Evolutionary conservation across 2,888 invertebrate species (phyloP).

Genomic region (Xylota segnis): DNA sequence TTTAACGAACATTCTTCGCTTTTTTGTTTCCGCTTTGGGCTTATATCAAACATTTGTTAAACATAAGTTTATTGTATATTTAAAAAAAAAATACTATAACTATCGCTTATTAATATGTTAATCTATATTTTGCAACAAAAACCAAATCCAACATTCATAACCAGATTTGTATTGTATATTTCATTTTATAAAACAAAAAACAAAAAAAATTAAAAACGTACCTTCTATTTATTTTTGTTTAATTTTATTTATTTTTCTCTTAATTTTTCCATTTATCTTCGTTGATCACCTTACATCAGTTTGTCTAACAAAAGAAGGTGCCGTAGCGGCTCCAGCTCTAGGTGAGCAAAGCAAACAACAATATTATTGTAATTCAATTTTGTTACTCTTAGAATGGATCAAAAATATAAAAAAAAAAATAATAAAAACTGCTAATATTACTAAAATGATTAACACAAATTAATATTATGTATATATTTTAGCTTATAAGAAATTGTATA

Average conservation of each 20-base stretch:
- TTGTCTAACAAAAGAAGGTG: slow-evolving; percentile 85
- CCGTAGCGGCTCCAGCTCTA: slow-evolving; percentile 85
- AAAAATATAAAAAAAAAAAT: slow-evolving; percentile 41
- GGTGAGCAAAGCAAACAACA: slow-evolving; percentile 82
- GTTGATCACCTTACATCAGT: slow-evolving; percentile 79
- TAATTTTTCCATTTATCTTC: slow-evolving; percentile 69
- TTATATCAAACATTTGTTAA: not conserved
- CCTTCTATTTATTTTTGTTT: slow-evolving; percentile 54
- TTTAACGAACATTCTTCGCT: not conserved
- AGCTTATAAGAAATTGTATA: slow-evolving; percentile 34
- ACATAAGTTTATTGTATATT: not conserved
- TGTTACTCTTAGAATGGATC: slow-evolving; percentile 65
- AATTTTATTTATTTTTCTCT: slow-evolving; percentile 62
- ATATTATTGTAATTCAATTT: slow-evolving; percentile 71
- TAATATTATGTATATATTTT: slow-evolving; percentile 22
- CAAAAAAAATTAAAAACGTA: not conserved
- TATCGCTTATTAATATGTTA: slow-evolving; percentile 21
- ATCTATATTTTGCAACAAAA: slow-evolving; percentile 15
- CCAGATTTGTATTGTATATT: slow-evolving; percentile 1
- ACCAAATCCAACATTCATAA: slow-evolving; percentile 9
- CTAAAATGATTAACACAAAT: slow-evolving; percentile 51
- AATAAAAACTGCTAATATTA: slow-evolving; percentile 28
- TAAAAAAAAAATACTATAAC: not conserved
- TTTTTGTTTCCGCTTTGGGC: slow-evolving; percentile 9
- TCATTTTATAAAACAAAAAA: slow-evolving; percentile 4